Evolutionary conservation across 1,140 invertebrate species (phyloP).

Genomic region (Dendroctonus ponderosae): DNA sequence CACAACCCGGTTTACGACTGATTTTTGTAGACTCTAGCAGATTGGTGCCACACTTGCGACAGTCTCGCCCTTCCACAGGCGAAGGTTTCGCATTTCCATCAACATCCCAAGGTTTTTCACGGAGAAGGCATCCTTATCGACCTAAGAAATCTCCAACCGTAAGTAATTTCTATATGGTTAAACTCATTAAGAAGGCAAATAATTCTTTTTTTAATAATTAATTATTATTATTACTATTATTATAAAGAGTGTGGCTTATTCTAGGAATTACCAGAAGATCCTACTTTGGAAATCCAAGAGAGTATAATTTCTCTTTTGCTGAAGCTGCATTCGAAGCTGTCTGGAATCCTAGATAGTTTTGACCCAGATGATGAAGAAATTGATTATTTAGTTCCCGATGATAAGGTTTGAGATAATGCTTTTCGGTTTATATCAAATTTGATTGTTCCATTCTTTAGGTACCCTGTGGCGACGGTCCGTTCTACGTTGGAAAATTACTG

Average conservation of each 20-base stretch:
- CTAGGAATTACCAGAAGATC: conserved; percentile 40
- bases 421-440: conserved; percentile 26
- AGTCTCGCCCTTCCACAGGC: conserved; percentile 8
- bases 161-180: conserved; percentile 1
- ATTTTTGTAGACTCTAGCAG: too few species aligned
- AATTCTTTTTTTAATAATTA: too few species aligned
- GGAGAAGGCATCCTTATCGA: conserved; percentile 34
- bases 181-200: too few species aligned
- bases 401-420: conserved; percentile 13
- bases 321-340: conserved; percentile 90
- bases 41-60: too few species aligned
- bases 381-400: conserved; percentile 36
- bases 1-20: too few species aligned
- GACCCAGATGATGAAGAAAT: conserved; percentile 55
- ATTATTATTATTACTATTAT: too few species aligned
- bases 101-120: conserved; percentile 47
- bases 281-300: conserved; percentile 73
- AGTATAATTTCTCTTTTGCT: conserved; percentile 89
- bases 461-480: conserved; percentile 81
- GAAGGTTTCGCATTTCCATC: conserved; percentile 55
- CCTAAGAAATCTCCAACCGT: conserved; percentile 26
- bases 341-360: conserved; percentile 78
- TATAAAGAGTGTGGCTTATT: conserved; percentile 8
- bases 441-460: conserved; percentile 28
- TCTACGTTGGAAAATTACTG: conserved; percentile 78